Evolutionary conservation across 2,113 vertebrate species (phyloP).

Genomic region (Artemisiospiza belli): DNA sequence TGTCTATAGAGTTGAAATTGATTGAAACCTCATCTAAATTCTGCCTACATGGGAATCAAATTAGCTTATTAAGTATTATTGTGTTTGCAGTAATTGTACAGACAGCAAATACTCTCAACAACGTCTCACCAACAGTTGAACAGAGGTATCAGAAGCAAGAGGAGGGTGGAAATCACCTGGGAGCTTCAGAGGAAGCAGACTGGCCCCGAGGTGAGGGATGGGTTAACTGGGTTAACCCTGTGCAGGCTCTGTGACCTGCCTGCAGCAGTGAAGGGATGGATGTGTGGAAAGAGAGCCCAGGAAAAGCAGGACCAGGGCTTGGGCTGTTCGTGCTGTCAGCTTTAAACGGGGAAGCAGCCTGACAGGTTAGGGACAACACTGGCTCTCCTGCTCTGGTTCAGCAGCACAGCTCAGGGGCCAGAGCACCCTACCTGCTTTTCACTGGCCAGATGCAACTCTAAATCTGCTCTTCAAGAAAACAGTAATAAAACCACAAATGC

Average conservation of each 20-base stretch:
- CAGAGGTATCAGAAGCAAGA: background rate
- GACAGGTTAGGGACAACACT: background rate
- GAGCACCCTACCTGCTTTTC: background rate
- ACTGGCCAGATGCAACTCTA: background rate
- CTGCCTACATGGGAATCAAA: background rate
- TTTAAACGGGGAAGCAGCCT: background rate
- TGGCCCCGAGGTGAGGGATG: background rate
- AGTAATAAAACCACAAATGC: background rate
- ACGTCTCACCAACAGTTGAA: fast-evolving
- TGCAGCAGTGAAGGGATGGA: fast-evolving
- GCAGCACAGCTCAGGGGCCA: background rate
- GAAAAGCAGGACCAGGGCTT: background rate
- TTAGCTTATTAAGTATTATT: background rate
- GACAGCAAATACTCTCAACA: background rate
- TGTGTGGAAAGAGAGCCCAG: background rate
- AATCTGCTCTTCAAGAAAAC: background rate
- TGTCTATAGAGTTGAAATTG: background rate
- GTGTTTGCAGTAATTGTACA: background rate
- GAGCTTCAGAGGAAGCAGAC: background rate
- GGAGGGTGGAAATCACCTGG: background rate
- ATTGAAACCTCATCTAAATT: background rate
- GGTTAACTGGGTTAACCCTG: no score
- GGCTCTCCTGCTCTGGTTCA: background rate
- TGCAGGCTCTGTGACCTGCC: fast-evolving
- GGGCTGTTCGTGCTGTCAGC: background rate